Base-by-base conservation (phyloP, 2,797 vertebrate species). In the Crocodylus rhombifer region DNA sequence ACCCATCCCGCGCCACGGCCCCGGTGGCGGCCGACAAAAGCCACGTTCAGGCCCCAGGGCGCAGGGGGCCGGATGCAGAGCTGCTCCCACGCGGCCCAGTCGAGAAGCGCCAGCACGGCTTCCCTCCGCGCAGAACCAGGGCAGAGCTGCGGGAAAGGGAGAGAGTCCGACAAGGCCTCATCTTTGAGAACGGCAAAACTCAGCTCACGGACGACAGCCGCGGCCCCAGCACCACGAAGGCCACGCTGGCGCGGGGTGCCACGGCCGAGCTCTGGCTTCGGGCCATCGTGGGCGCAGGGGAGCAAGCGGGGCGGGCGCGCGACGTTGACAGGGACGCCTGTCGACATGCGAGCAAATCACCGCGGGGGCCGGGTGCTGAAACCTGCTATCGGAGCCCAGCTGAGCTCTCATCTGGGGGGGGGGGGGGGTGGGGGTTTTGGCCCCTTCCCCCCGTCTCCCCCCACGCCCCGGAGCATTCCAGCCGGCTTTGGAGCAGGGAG, bases 241-340 rank as follows among this genome's bases (percentile, higher is more conserved):
- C 42, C 42, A 51, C 42, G 42, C 6, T 51, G 42, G 42, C 42
- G 42, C 42, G 42, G 42, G 42, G 6, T 51, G 42, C 42, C 42
- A 3, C 3, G 42, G 42, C 42, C 42, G 7, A 42, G 42, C 42
- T 42, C 42, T 42, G 42, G 42, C 42, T 10, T 51, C 42, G 33
- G 33, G 33, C 33, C 33, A 51, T 51, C 42, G 42, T 51, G 42
- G 42, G 42, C 10, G 9, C 42, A 51, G 42, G 11, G 42, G 42
- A 10, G 42, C 42, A 51, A 9, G 42, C 42, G 42, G 42, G 42
- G 42, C 42, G 42, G 10, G 42, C 10, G 42, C 42, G 3, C 42
- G 87, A 91, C 92, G 95, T 87, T 97, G 96, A 97, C 96, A 97
- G 94, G 94, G 91, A 79, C 89, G 92, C 96, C 96, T 97, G 96